Evolutionary conservation across 2,113 vertebrate genomes (phyloP).

Genomic region (Leptosomus discolor): DNA sequence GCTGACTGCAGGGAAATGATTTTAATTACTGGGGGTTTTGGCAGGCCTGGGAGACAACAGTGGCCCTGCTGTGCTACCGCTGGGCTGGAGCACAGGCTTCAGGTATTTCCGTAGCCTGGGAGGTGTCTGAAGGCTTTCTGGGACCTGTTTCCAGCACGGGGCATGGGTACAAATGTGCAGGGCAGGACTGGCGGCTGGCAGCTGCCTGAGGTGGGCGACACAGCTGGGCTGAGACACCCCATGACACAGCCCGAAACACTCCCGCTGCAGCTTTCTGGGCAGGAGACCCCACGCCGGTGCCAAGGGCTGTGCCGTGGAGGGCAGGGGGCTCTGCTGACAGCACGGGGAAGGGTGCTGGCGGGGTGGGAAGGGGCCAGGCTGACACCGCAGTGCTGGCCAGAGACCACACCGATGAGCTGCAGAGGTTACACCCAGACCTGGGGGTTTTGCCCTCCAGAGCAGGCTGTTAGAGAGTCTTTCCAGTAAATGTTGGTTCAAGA

Average conservation of each 20-base stretch:
- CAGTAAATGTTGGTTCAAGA: background rate
- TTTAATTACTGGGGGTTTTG: background rate
- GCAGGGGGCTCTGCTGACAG: background rate
- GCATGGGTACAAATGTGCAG: background rate
- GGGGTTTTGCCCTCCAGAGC: background rate
- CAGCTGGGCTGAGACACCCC: background rate
- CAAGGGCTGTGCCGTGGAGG: rapidly evolving
- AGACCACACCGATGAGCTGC: rapidly evolving
- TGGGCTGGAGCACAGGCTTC: background rate
- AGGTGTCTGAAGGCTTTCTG: background rate
- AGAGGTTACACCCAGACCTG: background rate
- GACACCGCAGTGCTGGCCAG: background rate
- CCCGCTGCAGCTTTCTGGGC: background rate
- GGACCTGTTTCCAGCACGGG: background rate
- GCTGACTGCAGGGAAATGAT: background rate
- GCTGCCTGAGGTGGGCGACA: background rate
- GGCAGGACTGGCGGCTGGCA: background rate
- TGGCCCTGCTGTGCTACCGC: background rate
- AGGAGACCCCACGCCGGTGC: rapidly evolving
- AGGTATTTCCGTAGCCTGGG: background rate
- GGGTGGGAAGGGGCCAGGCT: background rate
- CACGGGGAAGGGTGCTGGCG: background rate
- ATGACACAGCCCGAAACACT: background rate
- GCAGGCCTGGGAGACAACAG: background rate
- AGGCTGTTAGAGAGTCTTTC: background rate